Evolutionary conservation across 2,888 invertebrate genomes (phyloP).

Genomic region (Phortica magna): DNA sequence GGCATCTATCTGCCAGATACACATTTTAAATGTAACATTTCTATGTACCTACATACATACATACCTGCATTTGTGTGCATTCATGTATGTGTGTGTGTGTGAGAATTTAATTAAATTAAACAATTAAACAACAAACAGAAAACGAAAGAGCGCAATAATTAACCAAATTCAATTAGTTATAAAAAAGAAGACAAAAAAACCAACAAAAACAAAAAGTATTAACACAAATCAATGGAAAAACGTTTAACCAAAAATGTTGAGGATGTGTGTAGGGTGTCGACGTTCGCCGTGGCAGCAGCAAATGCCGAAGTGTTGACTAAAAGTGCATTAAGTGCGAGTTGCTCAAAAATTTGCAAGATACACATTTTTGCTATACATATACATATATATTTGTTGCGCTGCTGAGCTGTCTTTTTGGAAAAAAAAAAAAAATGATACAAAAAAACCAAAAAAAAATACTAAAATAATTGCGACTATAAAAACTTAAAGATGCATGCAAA

Average conservation of each 20-base stretch:
- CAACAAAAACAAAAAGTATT: conserved; percentile 18
- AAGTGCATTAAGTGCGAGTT: conserved; percentile 28
- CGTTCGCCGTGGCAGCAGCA: background rate
- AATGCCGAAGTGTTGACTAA: background rate
- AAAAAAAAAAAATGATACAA: background rate
- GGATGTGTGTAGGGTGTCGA: no score
- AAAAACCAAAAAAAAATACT: background rate
- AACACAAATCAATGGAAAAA: background rate
- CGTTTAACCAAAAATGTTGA: background rate
- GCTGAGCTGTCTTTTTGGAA: background rate
- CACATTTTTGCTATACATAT: background rate
- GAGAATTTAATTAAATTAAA: conserved; percentile 74
- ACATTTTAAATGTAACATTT: background rate
- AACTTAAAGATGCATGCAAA: background rate
- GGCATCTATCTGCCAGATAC: conserved; percentile 5
- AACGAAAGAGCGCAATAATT: conserved; percentile 37
- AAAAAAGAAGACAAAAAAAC: conserved; percentile 30
- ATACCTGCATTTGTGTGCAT: conserved; percentile 26
- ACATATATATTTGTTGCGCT: background rate
- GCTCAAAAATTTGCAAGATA: conserved; percentile 25
- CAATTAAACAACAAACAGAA: conserved; percentile 67
- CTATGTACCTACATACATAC: background rate
- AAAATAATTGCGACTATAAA: background rate
- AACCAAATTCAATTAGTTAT: conserved; percentile 69
- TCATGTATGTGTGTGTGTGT: no score